phyloP scores from a whole-genome alignment of 2,113 vertebrate genomes.

The Rhegmatorhina hoffmannsi region DNA sequence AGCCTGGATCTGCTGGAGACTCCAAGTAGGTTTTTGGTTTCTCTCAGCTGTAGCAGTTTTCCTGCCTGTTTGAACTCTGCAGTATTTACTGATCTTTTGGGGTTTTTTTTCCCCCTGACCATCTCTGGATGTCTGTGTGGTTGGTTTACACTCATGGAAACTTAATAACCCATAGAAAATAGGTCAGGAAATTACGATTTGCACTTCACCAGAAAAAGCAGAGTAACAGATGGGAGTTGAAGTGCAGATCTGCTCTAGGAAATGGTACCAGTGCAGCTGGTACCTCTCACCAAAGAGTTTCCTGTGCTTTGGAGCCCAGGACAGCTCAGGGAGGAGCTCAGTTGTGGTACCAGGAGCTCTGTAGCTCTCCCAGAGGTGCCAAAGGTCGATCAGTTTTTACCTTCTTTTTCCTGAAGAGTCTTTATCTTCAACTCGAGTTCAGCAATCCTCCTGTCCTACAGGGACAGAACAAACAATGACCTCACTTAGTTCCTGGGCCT shows the following conservation, averaged over 20 bases:
- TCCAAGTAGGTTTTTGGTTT: neutral
- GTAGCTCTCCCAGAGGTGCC: neutral
- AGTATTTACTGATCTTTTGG: neutral
- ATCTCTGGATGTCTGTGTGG: neutral
- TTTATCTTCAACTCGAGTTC: conserved; percentile 78
- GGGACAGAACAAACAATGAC: neutral
- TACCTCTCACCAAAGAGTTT: neutral
- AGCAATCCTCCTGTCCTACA: conserved; percentile 81
- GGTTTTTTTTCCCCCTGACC: neutral
- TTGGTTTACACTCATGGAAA: neutral
- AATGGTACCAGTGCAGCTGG: fast-evolving
- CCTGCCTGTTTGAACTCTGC: neutral
- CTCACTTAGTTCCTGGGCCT: neutral
- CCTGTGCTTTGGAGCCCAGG: neutral
- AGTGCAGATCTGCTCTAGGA: neutral
- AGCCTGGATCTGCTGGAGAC: neutral
- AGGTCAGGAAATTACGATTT: neutral
- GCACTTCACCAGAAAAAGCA: neutral
- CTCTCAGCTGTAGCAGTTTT: neutral
- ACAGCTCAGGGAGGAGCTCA: neutral
- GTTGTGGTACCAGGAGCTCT: neutral
- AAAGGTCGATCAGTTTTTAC: conserved; percentile 41
- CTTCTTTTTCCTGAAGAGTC: conserved; percentile 64
- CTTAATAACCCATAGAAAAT: neutral
- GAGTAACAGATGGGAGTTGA: neutral